phyloP scores from a whole-genome alignment of 2,888 invertebrate species.

The Lithophane socia region DNA sequence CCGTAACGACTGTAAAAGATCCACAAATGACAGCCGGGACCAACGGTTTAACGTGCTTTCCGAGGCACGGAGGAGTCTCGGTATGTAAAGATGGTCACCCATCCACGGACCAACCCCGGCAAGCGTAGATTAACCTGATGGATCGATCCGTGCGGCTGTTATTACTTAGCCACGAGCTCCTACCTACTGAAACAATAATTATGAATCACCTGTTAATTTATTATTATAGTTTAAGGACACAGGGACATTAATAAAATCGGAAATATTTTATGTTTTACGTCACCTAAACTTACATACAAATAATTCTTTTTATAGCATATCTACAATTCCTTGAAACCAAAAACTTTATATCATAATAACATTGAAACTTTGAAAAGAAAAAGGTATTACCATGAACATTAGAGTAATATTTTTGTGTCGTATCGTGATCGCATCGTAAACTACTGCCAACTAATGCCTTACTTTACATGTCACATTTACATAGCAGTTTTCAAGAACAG shows the following conservation, averaged over 20 bases:
- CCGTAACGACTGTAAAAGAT: no score
- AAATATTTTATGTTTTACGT: background rate
- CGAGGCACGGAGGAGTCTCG: no score
- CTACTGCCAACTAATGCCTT: constrained; percentile 70
- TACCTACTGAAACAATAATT: no score
- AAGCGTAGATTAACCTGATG: no score
- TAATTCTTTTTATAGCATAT: constrained; percentile 3
- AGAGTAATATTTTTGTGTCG: constrained; percentile 44
- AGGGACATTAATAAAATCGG: no score
- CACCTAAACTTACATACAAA: background rate
- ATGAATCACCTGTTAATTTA: background rate
- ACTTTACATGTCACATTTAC: constrained; percentile 87
- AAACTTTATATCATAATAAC: constrained; percentile 37
- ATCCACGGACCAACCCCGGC: no score
- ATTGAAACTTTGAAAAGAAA: constrained; percentile 45
- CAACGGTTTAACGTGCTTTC: no score
- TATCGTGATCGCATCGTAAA: constrained; percentile 50
- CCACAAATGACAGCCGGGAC: no score
- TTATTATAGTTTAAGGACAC: no score
- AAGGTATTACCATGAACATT: constrained; percentile 43
- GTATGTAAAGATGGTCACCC: no score
- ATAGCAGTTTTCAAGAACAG: constrained; percentile 83
- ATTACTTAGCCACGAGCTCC: no score
- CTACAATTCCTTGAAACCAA: constrained; percentile 13
- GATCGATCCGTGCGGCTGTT: no score